Evolutionary conservation across 2,797 vertebrate genomes (phyloP).

Genomic region (Clamator glandarius): DNA sequence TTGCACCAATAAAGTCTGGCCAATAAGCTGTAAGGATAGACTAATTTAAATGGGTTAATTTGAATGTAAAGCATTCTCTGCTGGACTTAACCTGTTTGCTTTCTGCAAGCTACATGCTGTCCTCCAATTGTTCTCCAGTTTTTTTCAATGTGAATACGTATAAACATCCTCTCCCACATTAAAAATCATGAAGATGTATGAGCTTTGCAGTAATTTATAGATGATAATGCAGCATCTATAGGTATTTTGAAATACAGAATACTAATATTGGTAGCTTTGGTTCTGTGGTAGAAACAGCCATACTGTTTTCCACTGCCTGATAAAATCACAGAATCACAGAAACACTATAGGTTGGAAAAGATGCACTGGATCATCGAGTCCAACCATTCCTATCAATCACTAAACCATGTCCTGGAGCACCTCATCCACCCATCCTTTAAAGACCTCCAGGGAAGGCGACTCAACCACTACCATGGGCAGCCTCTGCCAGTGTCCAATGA

Average conservation of each 20-base stretch:
- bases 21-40: neutral
- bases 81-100: neutral
- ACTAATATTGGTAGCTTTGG: neutral
- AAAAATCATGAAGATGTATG: neutral
- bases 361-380: too few species aligned
- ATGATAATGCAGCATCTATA: neutral
- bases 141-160: neutral
- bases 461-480: too few species aligned
- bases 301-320: neutral
- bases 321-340: too few species aligned
- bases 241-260: neutral
- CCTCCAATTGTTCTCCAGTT: neutral
- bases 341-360: too few species aligned
- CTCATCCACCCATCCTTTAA: too few species aligned
- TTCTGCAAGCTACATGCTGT: neutral
- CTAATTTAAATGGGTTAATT: neutral
- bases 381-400: too few species aligned
- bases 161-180: neutral
- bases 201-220: neutral
- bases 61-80: neutral
- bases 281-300: neutral
- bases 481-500: too few species aligned
- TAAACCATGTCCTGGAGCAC: too few species aligned
- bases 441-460: too few species aligned
- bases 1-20: neutral